Conservation (phyloP, 1,140 invertebrate genomes). For the Drosophila ananassae region DNA sequence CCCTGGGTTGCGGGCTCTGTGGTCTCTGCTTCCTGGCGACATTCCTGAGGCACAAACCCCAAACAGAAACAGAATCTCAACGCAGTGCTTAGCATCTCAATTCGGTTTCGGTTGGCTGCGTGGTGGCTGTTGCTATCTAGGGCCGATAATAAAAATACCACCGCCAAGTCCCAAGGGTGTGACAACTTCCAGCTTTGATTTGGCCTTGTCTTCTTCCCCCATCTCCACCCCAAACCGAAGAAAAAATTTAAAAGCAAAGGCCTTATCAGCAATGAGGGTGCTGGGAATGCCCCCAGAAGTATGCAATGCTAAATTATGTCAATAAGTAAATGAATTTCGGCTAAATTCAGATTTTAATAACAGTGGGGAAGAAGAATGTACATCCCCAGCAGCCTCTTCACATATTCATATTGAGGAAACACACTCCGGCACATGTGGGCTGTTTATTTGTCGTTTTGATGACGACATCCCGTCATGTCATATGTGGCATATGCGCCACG, state of each 20-base stretch:
- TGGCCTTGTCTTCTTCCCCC: slow-evolving; percentile 24
- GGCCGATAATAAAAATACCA: slow-evolving; percentile 69
- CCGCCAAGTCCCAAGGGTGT: slow-evolving; percentile 62
- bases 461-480: slow-evolving; percentile 24
- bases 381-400: slow-evolving; percentile 22
- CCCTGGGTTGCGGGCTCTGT: slow-evolving; percentile 1
- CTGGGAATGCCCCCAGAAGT: slow-evolving; percentile 23
- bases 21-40: slow-evolving; percentile 18
- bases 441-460: slow-evolving; percentile 51
- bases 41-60: slow-evolving; percentile 23
- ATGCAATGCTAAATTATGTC: slow-evolving; percentile 62
- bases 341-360: slow-evolving; percentile 63
- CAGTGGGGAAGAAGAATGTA: slow-evolving; percentile 6
- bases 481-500: slow-evolving; percentile 31
- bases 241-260: slow-evolving; percentile 3
- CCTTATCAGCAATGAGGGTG: slow-evolving; percentile 46
- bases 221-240: background rate
- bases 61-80: slow-evolving; percentile 40
- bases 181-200: slow-evolving; percentile 70
- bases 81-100: slow-evolving; percentile 70
- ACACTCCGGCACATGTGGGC: slow-evolving; percentile 16
- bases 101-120: slow-evolving; percentile 39
- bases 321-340: slow-evolving; percentile 75
- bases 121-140: slow-evolving; percentile 31
- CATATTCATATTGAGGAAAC: slow-evolving; percentile 47